Conservation (phyloP, 2,888 invertebrate genomes). For the Pyralis farinalis region DNA sequence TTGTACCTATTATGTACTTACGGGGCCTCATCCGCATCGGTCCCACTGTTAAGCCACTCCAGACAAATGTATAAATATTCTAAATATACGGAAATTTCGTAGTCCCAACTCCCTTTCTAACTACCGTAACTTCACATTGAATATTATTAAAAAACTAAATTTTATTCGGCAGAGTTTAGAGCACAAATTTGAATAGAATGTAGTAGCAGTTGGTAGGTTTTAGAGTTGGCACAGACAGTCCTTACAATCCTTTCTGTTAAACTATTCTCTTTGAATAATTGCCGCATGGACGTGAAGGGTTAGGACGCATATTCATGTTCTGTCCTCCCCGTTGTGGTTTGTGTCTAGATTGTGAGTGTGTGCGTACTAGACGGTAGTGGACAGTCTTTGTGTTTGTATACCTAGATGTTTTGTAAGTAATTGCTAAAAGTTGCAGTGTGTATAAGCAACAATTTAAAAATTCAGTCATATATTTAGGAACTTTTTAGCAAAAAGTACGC, state of each 20-base stretch:
- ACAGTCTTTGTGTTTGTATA: conserved; percentile 25
- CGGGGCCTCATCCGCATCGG: conserved; percentile 61
- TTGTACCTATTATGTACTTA: conserved; percentile 68
- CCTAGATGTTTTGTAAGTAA: background rate
- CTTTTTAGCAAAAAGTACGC: too few species aligned
- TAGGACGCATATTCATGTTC: conserved; percentile 72
- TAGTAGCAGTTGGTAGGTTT: conserved; percentile 23
- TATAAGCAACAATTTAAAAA: too few species aligned
- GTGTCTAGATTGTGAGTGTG: conserved; percentile 29
- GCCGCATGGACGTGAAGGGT: conserved; percentile 80
- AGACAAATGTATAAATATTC: conserved; percentile 77
- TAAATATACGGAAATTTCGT: conserved; percentile 72
- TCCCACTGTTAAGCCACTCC: conserved; percentile 50
- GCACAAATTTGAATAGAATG: conserved; percentile 18
- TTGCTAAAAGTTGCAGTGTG: background rate
- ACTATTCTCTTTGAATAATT: conserved; percentile 82
- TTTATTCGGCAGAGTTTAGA: conserved; percentile 7
- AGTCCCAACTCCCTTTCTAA: conserved; percentile 16
- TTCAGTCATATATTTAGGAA: too few species aligned
- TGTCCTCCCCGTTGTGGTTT: conserved; percentile 69
- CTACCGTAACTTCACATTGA: background rate
- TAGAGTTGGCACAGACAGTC: conserved; percentile 28
- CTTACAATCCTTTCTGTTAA: conserved; percentile 80
- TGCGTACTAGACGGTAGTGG: conserved; percentile 33
- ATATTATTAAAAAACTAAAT: conserved; percentile 18